Evolutionary conservation across 1,140 invertebrate genomes (phyloP), one percentile per base, ranked within the genome.

Genomic region (Tetraneura akinire): DNA sequence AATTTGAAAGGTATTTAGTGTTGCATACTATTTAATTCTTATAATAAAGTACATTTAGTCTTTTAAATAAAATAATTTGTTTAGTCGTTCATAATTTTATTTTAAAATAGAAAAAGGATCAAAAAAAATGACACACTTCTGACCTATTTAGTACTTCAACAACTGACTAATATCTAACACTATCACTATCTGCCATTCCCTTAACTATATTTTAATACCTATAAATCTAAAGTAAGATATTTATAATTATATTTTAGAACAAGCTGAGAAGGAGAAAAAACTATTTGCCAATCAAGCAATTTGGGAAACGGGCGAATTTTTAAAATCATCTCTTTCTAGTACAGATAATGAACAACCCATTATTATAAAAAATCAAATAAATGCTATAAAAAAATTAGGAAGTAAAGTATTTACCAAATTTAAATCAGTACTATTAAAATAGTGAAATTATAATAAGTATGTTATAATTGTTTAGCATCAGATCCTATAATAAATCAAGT

Each of bases 311-410:
- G 21, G 73, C 5, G 37, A 29, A 57, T 16, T 42, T 23, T 16
- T 76, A 9, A 76, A 76, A 57, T 26, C 32, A 23, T 76, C 32
- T 16, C 51, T 76, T 14, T 1, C 10, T 42, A 60, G 51, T 76
- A 42, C 29, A 26, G 21, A 76, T 60, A 76, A 57, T 29, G 32
- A 76, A 18, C 23, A 76, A 60, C 73, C 73, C 57, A 55, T 76
- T 16, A 18, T 60, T 1, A 18, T 76, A 23, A 76, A 55, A 76
- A 57, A 45, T 29, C 49, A 76, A 57, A 57, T 76, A 57, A 76
- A 76, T 57, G n/a, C 26, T 42, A 76, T 76, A 0, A 76, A 76
- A 76, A 57, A 57, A 76, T 55, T 55, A 55, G 73, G 73, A 45
- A 53, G 73, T 76, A 73, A 55, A 8, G n/a, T 16, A 29, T n/a